Conservation (phyloP, 1,140 invertebrate species). For the Brachystomella parvula region DNA sequence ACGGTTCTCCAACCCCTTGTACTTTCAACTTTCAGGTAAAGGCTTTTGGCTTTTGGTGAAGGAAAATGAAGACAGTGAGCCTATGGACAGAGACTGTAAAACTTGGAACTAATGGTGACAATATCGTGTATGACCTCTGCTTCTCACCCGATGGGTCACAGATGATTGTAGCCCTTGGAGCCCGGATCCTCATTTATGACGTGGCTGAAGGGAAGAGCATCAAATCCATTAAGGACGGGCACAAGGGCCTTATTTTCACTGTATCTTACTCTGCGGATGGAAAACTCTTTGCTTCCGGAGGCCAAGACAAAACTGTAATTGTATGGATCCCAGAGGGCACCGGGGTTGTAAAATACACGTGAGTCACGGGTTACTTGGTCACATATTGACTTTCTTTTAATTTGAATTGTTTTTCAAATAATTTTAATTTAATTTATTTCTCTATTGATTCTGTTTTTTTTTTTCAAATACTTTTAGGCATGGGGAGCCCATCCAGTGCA, state of each 20-base stretch:
- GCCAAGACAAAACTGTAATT: constrained; percentile 94
- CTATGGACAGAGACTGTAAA: constrained; percentile 35
- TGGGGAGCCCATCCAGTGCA: constrained; percentile 88
- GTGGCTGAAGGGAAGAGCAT: constrained; percentile 80
- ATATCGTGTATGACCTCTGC: constrained; percentile 80
- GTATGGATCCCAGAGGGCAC: constrained; percentile 97
- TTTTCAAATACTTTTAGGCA: constrained; percentile 57
- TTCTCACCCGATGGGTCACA: constrained; percentile 92
- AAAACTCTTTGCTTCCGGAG: constrained; percentile 92
- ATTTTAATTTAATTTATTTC: no score
- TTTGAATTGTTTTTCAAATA: no score
- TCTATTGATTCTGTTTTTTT: constrained; percentile 1
- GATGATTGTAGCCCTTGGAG: constrained; percentile 85
- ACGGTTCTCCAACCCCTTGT: no score
- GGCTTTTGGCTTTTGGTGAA: neutral
- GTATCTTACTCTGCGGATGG: constrained; percentile 90
- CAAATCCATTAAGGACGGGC: constrained; percentile 80
- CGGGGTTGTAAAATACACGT: constrained; percentile 80
- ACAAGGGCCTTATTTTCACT: constrained; percentile 90
- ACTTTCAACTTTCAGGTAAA: neutral
- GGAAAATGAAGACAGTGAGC: constrained; percentile 27
- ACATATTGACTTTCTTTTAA: neutral
- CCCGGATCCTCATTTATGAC: constrained; percentile 88
- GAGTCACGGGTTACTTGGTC: constrained; percentile 44
- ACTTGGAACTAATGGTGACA: constrained; percentile 34